Conservation (phyloP, 2,113 vertebrate species). For the Coptodon bakossiorum region DNA sequence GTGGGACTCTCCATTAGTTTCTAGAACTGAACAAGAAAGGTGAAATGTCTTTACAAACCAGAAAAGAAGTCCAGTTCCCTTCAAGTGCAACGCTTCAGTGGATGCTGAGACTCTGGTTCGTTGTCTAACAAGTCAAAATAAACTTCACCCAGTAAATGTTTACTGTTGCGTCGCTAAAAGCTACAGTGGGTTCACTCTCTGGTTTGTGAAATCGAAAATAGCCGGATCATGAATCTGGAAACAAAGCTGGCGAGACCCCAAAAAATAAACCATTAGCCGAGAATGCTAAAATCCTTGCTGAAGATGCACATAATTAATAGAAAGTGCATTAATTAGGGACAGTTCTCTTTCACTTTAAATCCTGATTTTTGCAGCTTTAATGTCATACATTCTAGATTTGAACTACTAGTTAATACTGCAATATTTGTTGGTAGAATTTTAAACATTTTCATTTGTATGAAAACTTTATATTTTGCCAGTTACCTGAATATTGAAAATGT, state of each 20-base stretch:
- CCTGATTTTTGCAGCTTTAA: neutral
- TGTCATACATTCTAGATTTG: neutral
- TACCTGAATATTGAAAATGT: neutral
- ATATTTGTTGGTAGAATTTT: neutral
- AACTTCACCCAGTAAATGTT: neutral
- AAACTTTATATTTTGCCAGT: neutral
- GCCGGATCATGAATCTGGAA: neutral
- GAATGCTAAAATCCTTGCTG: neutral
- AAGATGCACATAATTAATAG: neutral
- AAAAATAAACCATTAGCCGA: neutral
- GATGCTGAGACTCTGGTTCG: neutral
- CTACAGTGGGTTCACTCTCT: neutral
- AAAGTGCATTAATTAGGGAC: neutral
- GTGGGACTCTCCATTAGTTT: neutral
- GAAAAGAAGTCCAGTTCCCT: neutral
- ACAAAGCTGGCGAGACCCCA: neutral
- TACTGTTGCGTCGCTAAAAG: neutral
- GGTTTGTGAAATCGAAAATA: neutral
- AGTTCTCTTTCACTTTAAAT: neutral
- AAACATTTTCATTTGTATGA: neutral
- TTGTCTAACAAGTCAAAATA: neutral
- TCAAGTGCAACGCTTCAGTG: neutral
- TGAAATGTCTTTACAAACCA: neutral
- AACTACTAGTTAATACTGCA: neutral
- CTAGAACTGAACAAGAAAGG: neutral